These are phyloP conservation scores for Trissolcus basalis DNA, from an alignment of 1,140 invertebrate species.

Conservation along the genomic window DNA sequence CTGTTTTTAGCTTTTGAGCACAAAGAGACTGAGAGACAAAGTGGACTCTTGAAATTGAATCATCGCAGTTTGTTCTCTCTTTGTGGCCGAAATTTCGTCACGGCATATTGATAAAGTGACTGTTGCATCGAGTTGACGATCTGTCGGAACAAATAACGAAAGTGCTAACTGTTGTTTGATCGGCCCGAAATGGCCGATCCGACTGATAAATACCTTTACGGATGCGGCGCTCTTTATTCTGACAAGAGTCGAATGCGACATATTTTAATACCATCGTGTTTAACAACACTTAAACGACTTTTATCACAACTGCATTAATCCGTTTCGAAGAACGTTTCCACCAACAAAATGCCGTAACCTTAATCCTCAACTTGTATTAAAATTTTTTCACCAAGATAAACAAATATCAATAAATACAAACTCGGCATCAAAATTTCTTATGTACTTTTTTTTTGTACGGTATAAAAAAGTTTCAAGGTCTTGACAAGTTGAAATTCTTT, in stretches of 20 bases:
- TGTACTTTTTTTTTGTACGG: no score
- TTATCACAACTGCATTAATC: no score
- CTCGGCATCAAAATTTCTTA: no score
- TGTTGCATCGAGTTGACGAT: background rate
- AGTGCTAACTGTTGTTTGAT: constrained; percentile 9
- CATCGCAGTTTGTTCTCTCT: background rate
- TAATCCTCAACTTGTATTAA: no score
- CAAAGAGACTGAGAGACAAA: no score
- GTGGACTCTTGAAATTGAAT: background rate
- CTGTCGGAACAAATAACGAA: constrained; percentile 10
- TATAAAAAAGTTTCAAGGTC: no score
- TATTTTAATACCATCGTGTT: background rate
- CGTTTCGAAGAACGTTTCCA: no score
- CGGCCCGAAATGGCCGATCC: background rate
- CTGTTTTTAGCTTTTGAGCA: no score
- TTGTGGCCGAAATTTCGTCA: background rate
- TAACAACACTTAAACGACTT: no score
- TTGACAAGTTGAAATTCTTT: no score
- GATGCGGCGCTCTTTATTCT: background rate
- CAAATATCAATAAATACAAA: no score
- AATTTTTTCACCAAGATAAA: no score
- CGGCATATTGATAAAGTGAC: constrained; percentile 1
- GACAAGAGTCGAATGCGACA: background rate
- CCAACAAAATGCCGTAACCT: background rate
- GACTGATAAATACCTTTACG: constrained; percentile 3